Evolutionary conservation across 2,113 vertebrate genomes (phyloP).

Genomic region (Merops nubicus): DNA sequence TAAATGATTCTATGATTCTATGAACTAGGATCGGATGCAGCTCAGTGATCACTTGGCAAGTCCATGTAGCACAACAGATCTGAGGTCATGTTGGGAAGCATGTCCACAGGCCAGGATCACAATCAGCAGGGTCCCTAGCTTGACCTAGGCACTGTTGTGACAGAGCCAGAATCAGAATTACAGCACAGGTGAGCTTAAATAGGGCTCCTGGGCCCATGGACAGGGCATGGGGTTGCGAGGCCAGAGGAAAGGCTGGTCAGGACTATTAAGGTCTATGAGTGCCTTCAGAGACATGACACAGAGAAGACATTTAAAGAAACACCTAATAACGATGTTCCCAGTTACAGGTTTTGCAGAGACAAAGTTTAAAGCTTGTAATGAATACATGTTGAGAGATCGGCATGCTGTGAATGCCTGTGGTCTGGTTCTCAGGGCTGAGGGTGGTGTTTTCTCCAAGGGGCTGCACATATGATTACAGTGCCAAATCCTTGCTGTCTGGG

Average conservation of each 20-base stretch:
- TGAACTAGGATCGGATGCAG: background rate
- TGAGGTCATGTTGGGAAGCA: background rate
- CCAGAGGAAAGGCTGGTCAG: background rate
- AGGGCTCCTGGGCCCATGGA: too few species aligned
- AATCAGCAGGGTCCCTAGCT: background rate
- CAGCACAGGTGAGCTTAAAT: background rate
- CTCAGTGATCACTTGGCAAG: background rate
- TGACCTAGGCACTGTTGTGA: rapidly evolving
- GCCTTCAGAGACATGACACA: background rate
- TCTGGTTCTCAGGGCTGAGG: background rate
- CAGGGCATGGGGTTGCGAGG: background rate
- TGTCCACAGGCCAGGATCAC: background rate
- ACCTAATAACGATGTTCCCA: background rate
- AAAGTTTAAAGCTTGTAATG: background rate
- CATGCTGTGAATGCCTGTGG: background rate
- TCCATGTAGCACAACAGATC: rapidly evolving
- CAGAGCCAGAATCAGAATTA: background rate
- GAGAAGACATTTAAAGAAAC: background rate
- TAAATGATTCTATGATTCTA: too few species aligned
- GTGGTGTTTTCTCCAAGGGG: rapidly evolving
- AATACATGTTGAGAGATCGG: rapidly evolving
- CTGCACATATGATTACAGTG: rapidly evolving
- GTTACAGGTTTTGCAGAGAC: background rate
- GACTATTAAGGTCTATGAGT: background rate
- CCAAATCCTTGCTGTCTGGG: background rate